A percentile compares a stretch with the other conserved stretches of the same genome.
Evolutionary conservation across 2,888 invertebrate species (phyloP).

Genomic region (Morpho deidamia): DNA sequence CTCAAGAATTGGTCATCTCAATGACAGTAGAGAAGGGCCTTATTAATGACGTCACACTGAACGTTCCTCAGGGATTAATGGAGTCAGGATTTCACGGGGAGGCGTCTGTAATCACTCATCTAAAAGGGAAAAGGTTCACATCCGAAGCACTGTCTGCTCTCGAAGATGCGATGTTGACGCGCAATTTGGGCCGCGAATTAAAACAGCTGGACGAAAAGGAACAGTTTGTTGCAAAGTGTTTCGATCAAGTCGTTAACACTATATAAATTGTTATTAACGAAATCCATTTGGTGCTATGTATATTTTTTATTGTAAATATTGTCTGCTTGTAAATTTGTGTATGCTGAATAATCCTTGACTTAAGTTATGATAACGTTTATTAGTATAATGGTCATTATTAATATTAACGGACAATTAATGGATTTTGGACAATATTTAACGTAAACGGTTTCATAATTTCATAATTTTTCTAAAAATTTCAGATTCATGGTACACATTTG

Average conservation of each 20-base stretch:
- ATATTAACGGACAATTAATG: no score
- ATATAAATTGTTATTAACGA: slow-evolving; percentile 35
- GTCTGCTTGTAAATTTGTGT: no score
- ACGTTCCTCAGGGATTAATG: slow-evolving; percentile 79
- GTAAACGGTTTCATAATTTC: no score
- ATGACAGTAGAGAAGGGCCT: slow-evolving; percentile 82
- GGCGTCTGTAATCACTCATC: slow-evolving; percentile 81
- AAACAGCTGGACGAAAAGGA: slow-evolving; percentile 73
- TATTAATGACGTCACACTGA: slow-evolving; percentile 81
- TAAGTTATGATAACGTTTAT: no score
- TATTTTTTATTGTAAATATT: no score
- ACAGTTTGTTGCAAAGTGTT: slow-evolving; percentile 81
- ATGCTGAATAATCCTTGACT: no score
- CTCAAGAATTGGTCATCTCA: slow-evolving; percentile 78
- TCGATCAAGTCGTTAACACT: slow-evolving; percentile 80
- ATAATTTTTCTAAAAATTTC: no score
- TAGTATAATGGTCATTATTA: no score
- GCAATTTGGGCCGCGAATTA: slow-evolving; percentile 46
- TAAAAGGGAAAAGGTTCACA: slow-evolving; percentile 82
- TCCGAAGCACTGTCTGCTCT: slow-evolving; percentile 80
- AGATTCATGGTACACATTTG: no score
- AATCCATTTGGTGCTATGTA: no score
- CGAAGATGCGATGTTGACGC: slow-evolving; percentile 72
- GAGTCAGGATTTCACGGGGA: slow-evolving; percentile 80
- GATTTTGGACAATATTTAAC: no score